phyloP scores from a whole-genome alignment of 2,797 vertebrate species.

The Coregonus sp. region DNA sequence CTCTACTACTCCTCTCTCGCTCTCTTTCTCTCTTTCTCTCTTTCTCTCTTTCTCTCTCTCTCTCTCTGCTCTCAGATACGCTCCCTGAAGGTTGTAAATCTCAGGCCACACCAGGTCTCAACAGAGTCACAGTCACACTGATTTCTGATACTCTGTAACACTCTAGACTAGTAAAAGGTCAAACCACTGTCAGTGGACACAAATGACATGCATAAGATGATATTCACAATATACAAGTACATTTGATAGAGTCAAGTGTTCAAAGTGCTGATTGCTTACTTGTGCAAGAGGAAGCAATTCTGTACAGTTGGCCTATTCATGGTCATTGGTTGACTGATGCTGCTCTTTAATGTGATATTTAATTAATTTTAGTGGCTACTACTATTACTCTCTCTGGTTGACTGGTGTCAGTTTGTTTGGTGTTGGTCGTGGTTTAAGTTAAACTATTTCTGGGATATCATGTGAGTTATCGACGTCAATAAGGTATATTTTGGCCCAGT shows the following conservation, averaged over 20 bases:
- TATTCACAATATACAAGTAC: conserved; percentile 18
- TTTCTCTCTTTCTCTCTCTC: not conserved
- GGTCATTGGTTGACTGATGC: not conserved
- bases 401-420: not conserved
- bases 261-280: not conserved
- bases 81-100: conserved; percentile 63
- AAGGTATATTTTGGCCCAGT: not conserved
- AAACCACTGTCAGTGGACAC: conserved; percentile 48
- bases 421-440: not conserved
- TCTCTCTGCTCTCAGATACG: conserved; percentile 40
- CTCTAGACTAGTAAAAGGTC: conserved; percentile 50
- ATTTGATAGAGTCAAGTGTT: not conserved
- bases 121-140: conserved; percentile 45
- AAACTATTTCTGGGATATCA: not conserved
- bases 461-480: not conserved
- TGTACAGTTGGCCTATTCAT: not conserved
- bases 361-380: not conserved
- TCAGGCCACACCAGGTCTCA: conserved; percentile 44
- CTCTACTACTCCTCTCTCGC: not conserved
- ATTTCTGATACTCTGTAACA: conserved; percentile 47
- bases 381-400: not conserved
- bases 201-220: conserved; percentile 42
- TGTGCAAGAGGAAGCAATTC: not conserved
- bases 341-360: not conserved
- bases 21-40: not conserved